Evolutionary conservation across 2,888 invertebrate genomes (phyloP), one percentile per base, ranked within the genome.

Genomic region (Laspeyria flexula): DNA sequence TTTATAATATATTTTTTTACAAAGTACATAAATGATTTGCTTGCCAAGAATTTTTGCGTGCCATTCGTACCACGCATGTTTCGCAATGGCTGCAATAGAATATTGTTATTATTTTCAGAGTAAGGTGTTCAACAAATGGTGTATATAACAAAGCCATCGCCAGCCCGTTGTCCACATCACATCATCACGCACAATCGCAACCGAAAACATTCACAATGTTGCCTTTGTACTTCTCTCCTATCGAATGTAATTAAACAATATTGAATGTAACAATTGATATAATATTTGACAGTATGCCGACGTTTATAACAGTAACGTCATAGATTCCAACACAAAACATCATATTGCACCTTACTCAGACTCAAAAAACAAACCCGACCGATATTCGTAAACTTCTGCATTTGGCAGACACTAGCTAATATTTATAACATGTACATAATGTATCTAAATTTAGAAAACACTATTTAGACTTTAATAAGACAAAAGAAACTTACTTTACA

Each of bases 291-390:
- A 56, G 23, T 47, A 40, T 40, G 40, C 18, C 15, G 11, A 40
- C 16, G n/a, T n/a, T n/a, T n/a, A n/a, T 11, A 43, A 54, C 46
- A 47, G 43, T 49, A 35, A n/a, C 45, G 45, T 55, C 58, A 37
- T 47, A 51, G 30, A 71, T 63, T 71, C 60, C 73, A 73, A 75
- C 65, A 71, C 71, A 73, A 80, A 76, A 77, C 76, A 43, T 16
- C 74, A 71, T 80, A 85, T 87, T 86, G 86, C 86, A 86, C 85
- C 85, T 73, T 79, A 77, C 78, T 77, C 76, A 77, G 75, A 81
- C 77, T 81, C 78, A 62, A 79, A n/a, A 33, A 75, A 75, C 73
- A 71, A 80, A 77, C 76, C 77, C 78, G 75, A 77, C 72, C 81
- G 65, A 72, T 71, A 61, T 65, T 78, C 68, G 70, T 74, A 74